These are phyloP conservation scores for Urosaurus nigricauda DNA, from an alignment of 2,797 vertebrate genomes.

Conservation along the genomic window DNA sequence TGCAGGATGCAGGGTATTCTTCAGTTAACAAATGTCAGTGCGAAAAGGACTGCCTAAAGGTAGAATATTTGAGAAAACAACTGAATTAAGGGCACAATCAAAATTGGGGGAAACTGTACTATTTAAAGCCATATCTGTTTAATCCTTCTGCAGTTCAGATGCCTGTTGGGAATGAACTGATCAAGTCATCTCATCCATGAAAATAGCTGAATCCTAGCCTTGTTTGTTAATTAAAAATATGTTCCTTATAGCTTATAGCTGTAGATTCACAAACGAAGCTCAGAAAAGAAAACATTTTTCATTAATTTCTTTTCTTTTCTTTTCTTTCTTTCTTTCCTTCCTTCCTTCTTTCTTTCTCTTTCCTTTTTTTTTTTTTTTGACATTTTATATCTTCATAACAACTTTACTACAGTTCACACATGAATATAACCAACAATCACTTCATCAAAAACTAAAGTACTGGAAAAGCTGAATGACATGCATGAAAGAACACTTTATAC, in stretches of 20 bases:
- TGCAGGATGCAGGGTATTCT: background rate
- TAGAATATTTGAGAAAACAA: background rate
- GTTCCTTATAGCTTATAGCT: background rate
- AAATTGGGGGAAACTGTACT: background rate
- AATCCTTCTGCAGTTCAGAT: slow-evolving; percentile 26
- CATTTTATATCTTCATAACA: slow-evolving; percentile 14
- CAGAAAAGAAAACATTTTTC: accelerated
- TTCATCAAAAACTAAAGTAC: slow-evolving; percentile 16
- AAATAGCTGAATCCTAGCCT: slow-evolving; percentile 37
- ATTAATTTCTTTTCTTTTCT: no score
- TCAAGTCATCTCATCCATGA: background rate
- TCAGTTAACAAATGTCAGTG: background rate
- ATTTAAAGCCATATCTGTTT: background rate
- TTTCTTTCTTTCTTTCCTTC: no score
- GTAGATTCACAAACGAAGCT: background rate
- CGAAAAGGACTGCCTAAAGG: background rate
- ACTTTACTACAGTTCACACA: accelerated
- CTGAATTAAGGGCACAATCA: background rate
- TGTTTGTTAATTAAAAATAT: slow-evolving; percentile 9
- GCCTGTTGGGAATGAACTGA: slow-evolving; percentile 43
- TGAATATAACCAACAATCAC: slow-evolving; percentile 5
- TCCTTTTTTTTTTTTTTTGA: background rate
- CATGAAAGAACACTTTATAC: background rate
- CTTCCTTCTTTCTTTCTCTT: background rate
- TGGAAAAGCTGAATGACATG: background rate